A percentile compares a stretch with the other conserved stretches of the same genome.
phyloP scores from a whole-genome alignment of 2,888 invertebrate genomes.

The Teleogryllus oceanicus region DNA sequence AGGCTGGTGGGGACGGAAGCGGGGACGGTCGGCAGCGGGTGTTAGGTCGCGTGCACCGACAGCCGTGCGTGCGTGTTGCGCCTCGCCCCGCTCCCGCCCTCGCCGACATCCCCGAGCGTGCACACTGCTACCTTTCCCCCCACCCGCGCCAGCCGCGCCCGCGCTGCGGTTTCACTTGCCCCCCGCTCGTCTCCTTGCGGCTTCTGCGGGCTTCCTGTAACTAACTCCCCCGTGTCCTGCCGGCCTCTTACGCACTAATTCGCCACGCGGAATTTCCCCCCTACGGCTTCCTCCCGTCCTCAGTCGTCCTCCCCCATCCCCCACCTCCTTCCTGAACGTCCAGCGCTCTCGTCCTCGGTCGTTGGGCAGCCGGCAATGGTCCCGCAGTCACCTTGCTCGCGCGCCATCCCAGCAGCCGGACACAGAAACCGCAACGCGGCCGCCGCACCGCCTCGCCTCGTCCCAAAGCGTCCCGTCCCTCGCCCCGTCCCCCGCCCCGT shows the following conservation, averaged over 20 bases:
- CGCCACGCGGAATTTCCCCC: background rate
- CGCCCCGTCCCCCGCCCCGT: too few relatives aligned
- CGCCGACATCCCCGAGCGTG: background rate
- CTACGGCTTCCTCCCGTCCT: background rate
- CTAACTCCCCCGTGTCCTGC: conserved; percentile 18
- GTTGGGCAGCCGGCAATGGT: too few relatives aligned
- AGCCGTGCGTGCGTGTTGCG: background rate
- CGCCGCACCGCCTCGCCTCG: too few relatives aligned
- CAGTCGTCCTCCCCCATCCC: background rate
- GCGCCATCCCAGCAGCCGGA: too few relatives aligned
- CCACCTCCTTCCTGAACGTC: background rate
- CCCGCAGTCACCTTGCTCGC: too few relatives aligned
- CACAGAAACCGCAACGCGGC: too few relatives aligned
- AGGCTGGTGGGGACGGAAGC: too few relatives aligned
- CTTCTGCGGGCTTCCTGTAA: conserved; percentile 9
- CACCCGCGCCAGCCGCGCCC: background rate
- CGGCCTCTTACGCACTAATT: conserved; percentile 7
- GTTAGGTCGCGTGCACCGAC: background rate
- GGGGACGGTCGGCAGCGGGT: background rate
- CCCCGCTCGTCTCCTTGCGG: background rate
- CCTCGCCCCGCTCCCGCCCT: background rate
- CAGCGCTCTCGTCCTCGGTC: too few relatives aligned
- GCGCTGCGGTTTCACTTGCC: conserved; percentile 7
- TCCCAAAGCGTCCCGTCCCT: too few relatives aligned
- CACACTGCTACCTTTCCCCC: background rate